Evolutionary conservation across 2,888 invertebrate species (phyloP), one percentile per base, ranked within the genome.

Genomic region (Latrodectus hesperus): DNA sequence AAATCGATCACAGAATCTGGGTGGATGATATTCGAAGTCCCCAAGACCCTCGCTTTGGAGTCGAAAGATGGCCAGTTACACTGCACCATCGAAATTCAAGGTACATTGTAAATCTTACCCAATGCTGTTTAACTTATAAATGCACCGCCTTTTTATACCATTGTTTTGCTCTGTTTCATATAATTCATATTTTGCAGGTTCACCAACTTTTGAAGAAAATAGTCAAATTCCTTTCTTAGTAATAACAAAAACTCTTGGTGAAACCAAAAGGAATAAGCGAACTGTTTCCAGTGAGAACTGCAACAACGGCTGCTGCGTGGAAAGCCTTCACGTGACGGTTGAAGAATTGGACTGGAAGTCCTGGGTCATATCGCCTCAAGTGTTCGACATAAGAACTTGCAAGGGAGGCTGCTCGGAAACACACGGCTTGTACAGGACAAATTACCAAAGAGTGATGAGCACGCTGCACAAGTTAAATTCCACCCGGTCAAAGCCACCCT

Each of bases 31-130:
- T 73, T 81, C 9, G 81, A 81, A 65, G 17, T 81, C 8, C 81
- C 81, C 2, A 74, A 52, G 52, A 67, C 22, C 14, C 10, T 73
- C 8, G 26, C 52, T 9, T 11, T 81, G 12, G 64, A 81, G 26
- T 22, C 11, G 1, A 53, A n/a, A 65, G 53, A 64, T 6, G 51
- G 49, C 11, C 10, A 26, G 26, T 38, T 67, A 12, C 9, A n/a
- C 14, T 81, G 81, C 53, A 51, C 65, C 10, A n/a, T 73, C 6
- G 81, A 81, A 67, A 73, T 73, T 51, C 73, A 81, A 81, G 81
- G 81, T 81, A 53, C 55, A 55, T 55, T 55, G 11, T 55, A 6
- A 55, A 16, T 55, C 55, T 16, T 14, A 5, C 22, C 22, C 22
- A 22, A n/a, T 1, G 22, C 22, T 22, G 22, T 22, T 22, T 22